Conservation (phyloP, 1,140 invertebrate genomes). For the Drosophila sulfurigaster region DNA sequence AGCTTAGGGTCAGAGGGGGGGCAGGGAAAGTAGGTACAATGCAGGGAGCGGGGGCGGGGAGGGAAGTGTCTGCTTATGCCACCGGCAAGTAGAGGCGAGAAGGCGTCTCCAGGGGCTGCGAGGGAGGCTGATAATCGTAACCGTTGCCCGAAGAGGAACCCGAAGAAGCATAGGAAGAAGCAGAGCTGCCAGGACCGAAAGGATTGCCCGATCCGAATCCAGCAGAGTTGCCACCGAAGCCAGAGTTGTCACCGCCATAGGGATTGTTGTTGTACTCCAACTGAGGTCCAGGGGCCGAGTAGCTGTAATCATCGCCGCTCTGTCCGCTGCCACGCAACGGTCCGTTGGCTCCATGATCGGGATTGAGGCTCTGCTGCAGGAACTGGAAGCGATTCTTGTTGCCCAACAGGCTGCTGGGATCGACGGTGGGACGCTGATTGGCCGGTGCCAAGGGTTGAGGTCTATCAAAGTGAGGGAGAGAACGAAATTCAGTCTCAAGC, state of each 20-base stretch:
- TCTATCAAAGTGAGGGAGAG: constrained; percentile 22
- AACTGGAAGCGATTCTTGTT: constrained; percentile 83
- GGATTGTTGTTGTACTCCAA: constrained; percentile 18
- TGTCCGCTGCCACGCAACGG: constrained; percentile 74
- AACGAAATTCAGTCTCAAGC: too few relatives aligned
- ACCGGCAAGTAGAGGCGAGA: constrained; percentile 74
- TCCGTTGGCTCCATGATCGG: constrained; percentile 49
- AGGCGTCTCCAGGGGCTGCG: constrained; percentile 51
- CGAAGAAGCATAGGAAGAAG: constrained; percentile 8
- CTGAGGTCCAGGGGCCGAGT: constrained; percentile 41
- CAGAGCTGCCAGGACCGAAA: constrained; percentile 35
- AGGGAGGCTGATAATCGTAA: constrained; percentile 67
- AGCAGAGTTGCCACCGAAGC: neutral
- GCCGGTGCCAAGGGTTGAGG: constrained; percentile 64
- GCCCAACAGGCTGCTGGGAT: constrained; percentile 72
- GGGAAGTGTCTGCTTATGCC: constrained; percentile 53
- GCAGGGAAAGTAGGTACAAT: neutral
- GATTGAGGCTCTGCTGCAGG: constrained; percentile 74
- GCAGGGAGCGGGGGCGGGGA: neutral
- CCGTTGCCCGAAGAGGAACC: constrained; percentile 42
- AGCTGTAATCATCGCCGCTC: constrained; percentile 80
- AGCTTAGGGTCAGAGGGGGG: constrained; percentile 50
- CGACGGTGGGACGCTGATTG: constrained; percentile 52
- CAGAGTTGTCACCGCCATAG: constrained; percentile 1
- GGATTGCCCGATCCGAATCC: constrained; percentile 34